A percentile compares a stretch with the other conserved stretches of the same genome.
Evolutionary conservation across 1,140 invertebrate species (phyloP).

Genomic region (Aphelinus certus): DNA sequence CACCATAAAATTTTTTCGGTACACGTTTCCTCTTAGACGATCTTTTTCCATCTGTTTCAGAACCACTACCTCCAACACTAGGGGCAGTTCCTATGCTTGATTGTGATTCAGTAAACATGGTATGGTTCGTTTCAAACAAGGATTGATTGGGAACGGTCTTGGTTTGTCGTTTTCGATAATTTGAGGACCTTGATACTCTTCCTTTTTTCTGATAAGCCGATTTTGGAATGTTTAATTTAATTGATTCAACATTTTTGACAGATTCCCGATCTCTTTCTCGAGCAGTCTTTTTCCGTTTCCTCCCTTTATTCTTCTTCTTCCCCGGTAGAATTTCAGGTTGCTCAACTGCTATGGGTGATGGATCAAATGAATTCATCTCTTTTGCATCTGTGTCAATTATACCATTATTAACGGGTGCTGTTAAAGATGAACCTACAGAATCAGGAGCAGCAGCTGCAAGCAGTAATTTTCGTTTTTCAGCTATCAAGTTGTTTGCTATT

Average conservation of each 20-base stretch:
- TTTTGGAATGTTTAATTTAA: conserved; percentile 64
- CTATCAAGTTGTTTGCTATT: conserved; percentile 74
- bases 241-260: conserved; percentile 50
- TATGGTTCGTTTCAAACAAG: neutral
- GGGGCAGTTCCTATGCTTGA: conserved; percentile 21
- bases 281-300: conserved; percentile 65
- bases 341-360: conserved; percentile 27
- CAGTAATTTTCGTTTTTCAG: conserved; percentile 76
- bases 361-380: conserved; percentile 10
- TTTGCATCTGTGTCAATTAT: conserved; percentile 58
- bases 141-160: neutral
- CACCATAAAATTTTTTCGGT: conserved; percentile 86
- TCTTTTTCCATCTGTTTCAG: conserved; percentile 71
- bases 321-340: conserved; percentile 31
- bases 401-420: conserved; percentile 69
- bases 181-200: neutral
- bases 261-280: conserved; percentile 36
- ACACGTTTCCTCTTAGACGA: conserved; percentile 80
- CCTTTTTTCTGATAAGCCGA: conserved; percentile 55
- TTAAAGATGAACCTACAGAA: conserved; percentile 38
- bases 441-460: conserved; percentile 66
- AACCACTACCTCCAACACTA: conserved; percentile 46
- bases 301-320: conserved; percentile 69
- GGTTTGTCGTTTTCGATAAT: no score
- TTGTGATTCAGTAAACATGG: neutral